These are phyloP conservation scores for Amphibalanus amphitrite DNA, from an alignment of 1,140 invertebrate genomes.

Conservation along the genomic window DNA sequence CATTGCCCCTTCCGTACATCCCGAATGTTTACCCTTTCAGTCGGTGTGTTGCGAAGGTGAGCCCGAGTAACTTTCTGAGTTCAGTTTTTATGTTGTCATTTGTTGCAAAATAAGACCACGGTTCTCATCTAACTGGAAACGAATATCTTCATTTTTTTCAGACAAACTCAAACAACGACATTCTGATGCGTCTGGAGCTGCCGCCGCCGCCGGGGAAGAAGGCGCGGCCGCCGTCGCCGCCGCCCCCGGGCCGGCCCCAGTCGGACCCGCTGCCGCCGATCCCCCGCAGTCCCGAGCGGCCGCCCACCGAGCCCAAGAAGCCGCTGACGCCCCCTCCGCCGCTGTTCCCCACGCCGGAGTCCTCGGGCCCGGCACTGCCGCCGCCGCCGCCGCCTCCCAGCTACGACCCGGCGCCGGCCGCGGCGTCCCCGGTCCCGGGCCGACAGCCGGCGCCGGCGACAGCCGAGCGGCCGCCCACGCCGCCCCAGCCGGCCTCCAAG, in stretches of 20 bases:
- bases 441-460: neutral
- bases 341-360: neutral
- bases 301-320: neutral
- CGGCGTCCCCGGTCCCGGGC: conserved; percentile 2
- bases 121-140: no score
- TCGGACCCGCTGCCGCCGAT: neutral
- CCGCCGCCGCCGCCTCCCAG: no score
- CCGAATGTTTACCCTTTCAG: no score
- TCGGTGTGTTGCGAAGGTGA: no score
- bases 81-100: no score
- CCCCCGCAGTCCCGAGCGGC: neutral
- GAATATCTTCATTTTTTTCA: neutral
- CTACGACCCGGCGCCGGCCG: conserved; percentile 4
- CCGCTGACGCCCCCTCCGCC: neutral
- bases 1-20: no score
- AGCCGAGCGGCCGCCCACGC: conserved; percentile 4
- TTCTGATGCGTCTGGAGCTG: conserved; percentile 8
- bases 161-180: conserved; percentile 7
- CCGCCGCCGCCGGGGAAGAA: no score
- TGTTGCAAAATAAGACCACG: no score
- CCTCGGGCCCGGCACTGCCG: neutral
- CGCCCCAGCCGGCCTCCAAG: conserved; percentile 35
- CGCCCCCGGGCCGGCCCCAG: neutral
- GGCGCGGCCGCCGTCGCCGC: no score
- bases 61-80: no score